Conservation (phyloP, 2,888 invertebrate species). For the Noctua pronuba region DNA sequence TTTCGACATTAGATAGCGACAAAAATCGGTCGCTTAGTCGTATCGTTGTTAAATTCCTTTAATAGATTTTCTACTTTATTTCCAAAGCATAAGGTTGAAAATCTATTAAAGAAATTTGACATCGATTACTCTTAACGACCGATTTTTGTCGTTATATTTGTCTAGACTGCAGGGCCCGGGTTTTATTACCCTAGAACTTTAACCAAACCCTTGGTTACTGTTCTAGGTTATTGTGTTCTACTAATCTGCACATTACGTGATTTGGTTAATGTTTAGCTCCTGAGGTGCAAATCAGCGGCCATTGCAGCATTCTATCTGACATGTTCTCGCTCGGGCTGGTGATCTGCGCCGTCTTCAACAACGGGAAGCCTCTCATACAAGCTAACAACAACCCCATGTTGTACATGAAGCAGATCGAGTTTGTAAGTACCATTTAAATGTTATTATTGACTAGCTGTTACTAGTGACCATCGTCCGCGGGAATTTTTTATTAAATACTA, state of each 20-base stretch:
- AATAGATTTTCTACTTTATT: too few species aligned
- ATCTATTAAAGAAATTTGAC: too few species aligned
- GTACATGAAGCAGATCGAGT: constrained; percentile 97
- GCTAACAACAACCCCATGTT: constrained; percentile 96
- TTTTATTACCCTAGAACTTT: not conserved
- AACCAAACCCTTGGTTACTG: not conserved
- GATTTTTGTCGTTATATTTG: too few species aligned
- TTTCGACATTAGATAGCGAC: too few species aligned
- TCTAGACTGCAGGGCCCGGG: too few species aligned
- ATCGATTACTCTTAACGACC: too few species aligned
- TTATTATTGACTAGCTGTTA: too few species aligned
- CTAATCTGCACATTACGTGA: constrained; percentile 13
- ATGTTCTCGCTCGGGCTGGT: constrained; percentile 99
- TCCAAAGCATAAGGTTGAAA: too few species aligned
- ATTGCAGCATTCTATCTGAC: constrained; percentile 96
- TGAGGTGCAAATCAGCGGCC: constrained; percentile 96
- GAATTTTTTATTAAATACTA: too few species aligned
- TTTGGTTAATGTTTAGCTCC: constrained; percentile 92
- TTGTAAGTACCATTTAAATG: constrained; percentile 91
- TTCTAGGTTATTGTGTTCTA: not conserved
- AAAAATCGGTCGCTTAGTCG: too few species aligned
- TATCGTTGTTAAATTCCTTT: too few species aligned
- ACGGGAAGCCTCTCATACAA: constrained; percentile 96
- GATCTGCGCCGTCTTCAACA: constrained; percentile 97
- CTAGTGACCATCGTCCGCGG: too few species aligned